Base-by-base conservation (phyloP, 2,113 vertebrate species). In the Xiphophorus couchianus region DNA sequence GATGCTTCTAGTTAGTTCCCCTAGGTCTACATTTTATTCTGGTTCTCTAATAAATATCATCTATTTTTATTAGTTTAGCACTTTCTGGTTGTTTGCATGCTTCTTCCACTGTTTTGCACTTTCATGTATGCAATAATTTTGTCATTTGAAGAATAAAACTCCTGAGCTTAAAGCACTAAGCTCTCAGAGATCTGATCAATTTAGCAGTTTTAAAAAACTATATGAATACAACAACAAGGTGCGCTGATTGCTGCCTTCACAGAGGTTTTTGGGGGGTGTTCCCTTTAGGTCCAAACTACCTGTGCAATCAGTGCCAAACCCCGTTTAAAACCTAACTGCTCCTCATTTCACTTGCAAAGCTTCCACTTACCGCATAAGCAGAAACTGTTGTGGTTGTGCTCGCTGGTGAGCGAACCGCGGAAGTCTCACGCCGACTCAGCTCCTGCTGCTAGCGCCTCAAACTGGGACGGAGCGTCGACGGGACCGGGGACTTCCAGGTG, bases 291-390 rank as follows among this genome's bases (percentile, higher is more conserved):
- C 48, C 5, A 5, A 29, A 62, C 27, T n/a, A 28, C 42, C 27
- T 4, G 69, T 58, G 74, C 74, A 82, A 11, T 9, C 28, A 22
- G 35, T 3, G 39, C 10, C 48, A 70, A 72, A 75, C 7, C 42
- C 1, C 75, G 44, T 51, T 73, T 48, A 65, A 67, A 48, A 48
- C 60, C 3, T 11, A 15, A 17, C 30, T 7, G 8, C 15, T 76
- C 72, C 54, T 27, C 14, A 76, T 42, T 61, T 73, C 1, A 42
- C n/a, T 19, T 13, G 69, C 39, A 67, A 84, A 78, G 30, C n/a
- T 12, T 11, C 12, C 63, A 89, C 93, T 93, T 73, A 94, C 94
- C 88, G 86, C 93, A 94, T 93, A 94, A 62, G 89, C 89, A 60
- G 82, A 84, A 84, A 70, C 76, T 48, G 66, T 74, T 30, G 74